phyloP scores from a whole-genome alignment of 2,113 vertebrate species.

The Solea solea region DNA sequence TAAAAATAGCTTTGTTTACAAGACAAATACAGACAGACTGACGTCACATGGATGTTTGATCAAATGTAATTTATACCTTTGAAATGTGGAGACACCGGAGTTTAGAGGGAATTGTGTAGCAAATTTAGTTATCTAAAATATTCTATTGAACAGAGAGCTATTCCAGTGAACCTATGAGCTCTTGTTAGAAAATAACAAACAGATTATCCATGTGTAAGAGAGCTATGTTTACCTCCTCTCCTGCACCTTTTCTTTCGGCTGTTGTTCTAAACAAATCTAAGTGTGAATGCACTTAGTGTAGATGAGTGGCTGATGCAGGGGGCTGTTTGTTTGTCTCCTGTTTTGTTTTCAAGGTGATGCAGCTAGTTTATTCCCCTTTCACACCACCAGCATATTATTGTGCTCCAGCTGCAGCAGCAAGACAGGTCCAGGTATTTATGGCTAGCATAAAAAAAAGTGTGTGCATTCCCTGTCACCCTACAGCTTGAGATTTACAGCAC shows the following conservation, averaged over 20 bases:
- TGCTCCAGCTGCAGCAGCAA: conserved; percentile 59
- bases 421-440: conserved; percentile 76
- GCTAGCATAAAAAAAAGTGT: conserved; percentile 70
- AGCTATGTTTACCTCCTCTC: conserved; percentile 49
- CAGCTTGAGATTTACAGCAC: conserved; percentile 68
- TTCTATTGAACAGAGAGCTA: conserved; percentile 19
- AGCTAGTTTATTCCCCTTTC: conserved; percentile 52
- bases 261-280: conserved; percentile 31
- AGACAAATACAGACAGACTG: neutral
- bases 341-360: conserved; percentile 67
- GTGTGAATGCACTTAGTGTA: conserved; percentile 18
- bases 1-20: neutral
- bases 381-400: conserved; percentile 66
- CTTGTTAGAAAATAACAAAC: conserved; percentile 50
- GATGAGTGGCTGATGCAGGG: conserved; percentile 27
- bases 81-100: neutral
- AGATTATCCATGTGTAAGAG: conserved; percentile 50
- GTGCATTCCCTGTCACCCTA: conserved; percentile 68
- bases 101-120: neutral
- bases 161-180: conserved; percentile 10
- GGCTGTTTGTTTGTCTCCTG: conserved; percentile 33
- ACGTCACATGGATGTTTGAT: neutral
- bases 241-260: conserved; percentile 40
- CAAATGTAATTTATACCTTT: neutral
- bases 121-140: conserved; percentile 34